Evolutionary conservation across 2,113 vertebrate species (phyloP).

Genomic region (Corvus moneduloides): DNA sequence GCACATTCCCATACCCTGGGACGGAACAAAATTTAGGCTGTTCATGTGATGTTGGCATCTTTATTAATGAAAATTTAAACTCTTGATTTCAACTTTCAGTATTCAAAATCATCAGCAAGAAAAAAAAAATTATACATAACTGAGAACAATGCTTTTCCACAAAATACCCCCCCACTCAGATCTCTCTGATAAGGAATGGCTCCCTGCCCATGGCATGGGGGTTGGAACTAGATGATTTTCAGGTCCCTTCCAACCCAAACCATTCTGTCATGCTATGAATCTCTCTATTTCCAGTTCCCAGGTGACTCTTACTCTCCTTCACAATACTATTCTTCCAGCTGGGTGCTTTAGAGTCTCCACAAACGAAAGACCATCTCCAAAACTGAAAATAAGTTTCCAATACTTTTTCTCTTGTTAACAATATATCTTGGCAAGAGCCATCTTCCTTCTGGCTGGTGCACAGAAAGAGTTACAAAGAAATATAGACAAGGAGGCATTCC

Average conservation of each 20-base stretch:
- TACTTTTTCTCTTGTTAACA: neutral
- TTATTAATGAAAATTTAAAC: neutral
- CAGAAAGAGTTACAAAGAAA: neutral
- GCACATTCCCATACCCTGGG: neutral
- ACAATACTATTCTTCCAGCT: neutral
- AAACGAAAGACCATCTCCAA: neutral
- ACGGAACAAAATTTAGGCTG: neutral
- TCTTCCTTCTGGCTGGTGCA: neutral
- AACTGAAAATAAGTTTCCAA: neutral
- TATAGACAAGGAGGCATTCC: neutral
- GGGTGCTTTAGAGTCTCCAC: neutral
- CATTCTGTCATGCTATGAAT: neutral
- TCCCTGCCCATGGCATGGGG: neutral
- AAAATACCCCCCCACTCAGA: rapidly evolving
- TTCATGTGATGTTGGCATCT: neutral
- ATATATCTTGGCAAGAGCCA: neutral
- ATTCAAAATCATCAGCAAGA: neutral
- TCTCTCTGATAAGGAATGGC: neutral
- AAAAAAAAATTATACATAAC: neutral
- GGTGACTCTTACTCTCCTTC: neutral
- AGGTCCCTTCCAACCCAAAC: neutral
- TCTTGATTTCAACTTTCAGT: neutral
- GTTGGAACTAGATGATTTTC: neutral
- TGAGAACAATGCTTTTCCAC: neutral
- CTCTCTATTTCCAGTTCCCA: neutral